Base-by-base conservation (phyloP, 2,797 vertebrate species). In the Toxotes lorentzi region DNA sequence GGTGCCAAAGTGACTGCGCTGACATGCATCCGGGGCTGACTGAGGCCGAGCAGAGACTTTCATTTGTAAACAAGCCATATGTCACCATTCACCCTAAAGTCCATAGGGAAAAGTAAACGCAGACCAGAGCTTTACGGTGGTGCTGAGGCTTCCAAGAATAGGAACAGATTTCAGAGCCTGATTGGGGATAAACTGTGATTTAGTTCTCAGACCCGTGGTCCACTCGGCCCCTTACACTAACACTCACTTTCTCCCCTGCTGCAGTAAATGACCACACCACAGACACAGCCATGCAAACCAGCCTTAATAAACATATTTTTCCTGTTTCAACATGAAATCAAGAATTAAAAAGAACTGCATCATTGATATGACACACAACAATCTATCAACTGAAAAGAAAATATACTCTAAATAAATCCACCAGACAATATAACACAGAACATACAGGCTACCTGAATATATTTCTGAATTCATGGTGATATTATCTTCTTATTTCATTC, bases 111-210 rank as follows among this genome's bases (percentile, higher is more conserved):
- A 83, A 88, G 85, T 82, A 79, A 92, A 84, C 76, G 79, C 86
- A 87, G 83, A 79, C 51, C 69, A 73, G 68, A 79, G 79, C 66
- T 76, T 82, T 65, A 34, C 73, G 60, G 71, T 71, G 72, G 56
- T 68, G 50, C 57, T 19, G 62, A 68, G 61, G 79, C 79, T 83
- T 92, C 90, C 88, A 83, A 82, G 88, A 93, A 93, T 87, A 91
- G 85, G 79, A 84, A 74, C 70, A 87, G 92, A 94, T 93, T 91
- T 93, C 82, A 86, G 70, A 85, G 85, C 73, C 81, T 92, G 92
- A 93, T 91, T 91, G 80, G 81, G 89, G 93, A 93, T 94, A 89
- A 94, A 94, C 89, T 82, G 85, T 87, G 88, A 91, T 93, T 93
- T 92, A 90, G 82, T 84, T 77, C 57, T 81, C 70, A 78, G 82